phyloP scores from a whole-genome alignment of 2,888 invertebrate genomes.

The Sminthurides aquaticus region DNA sequence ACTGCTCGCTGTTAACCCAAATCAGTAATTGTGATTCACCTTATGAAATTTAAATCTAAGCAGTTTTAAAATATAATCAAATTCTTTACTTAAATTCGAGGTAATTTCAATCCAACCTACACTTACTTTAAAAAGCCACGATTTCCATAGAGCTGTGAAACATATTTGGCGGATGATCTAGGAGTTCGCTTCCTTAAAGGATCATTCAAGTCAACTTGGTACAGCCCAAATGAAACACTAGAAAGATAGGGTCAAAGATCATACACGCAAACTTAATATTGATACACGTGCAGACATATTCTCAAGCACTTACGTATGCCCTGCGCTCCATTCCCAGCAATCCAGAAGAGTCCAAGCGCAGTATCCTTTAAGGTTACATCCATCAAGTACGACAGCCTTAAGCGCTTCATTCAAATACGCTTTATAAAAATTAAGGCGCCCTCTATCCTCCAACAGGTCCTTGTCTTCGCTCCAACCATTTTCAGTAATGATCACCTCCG shows the following conservation, averaged over 20 bases:
- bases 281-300: not conserved
- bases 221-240: constrained; percentile 24
- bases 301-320: constrained; percentile 27
- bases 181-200: constrained; percentile 19
- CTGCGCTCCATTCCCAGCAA: constrained; percentile 32
- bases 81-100: too few species aligned
- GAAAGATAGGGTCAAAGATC: constrained; percentile 1
- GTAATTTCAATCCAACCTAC: too few species aligned
- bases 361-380: constrained; percentile 34
- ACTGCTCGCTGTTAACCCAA: too few species aligned
- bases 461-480: constrained; percentile 18
- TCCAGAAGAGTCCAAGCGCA: constrained; percentile 32
- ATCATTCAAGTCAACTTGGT: constrained; percentile 24
- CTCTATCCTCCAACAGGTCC: constrained; percentile 33
- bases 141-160: constrained; percentile 28
- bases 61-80: too few species aligned
- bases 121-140: constrained; percentile 35
- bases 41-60: too few species aligned
- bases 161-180: constrained; percentile 46
- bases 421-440: constrained; percentile 38
- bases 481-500: constrained; percentile 24
- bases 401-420: too few species aligned
- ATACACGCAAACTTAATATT: not conserved
- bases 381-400: constrained; percentile 36
- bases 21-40: too few species aligned